phyloP scores from a whole-genome alignment of 64 coral and sea anemone species.

The Trachythela sp. region DNA sequence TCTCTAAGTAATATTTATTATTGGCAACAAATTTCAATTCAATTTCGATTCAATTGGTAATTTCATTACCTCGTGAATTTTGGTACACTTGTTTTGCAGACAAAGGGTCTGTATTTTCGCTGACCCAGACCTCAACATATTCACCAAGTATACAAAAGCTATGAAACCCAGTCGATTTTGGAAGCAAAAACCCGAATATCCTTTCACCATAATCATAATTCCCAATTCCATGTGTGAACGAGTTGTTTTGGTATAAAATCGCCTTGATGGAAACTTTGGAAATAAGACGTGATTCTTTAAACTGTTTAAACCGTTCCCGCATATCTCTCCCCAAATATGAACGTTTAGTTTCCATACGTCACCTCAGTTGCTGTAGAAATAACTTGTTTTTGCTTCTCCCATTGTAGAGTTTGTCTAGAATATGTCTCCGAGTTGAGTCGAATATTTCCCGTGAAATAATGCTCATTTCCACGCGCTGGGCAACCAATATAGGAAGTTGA shows the following conservation, averaged over 20 bases:
- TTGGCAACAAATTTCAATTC: not conserved
- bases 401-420: not conserved
- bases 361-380: not conserved
- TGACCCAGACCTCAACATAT: conserved; percentile 12
- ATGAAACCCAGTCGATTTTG: conserved; percentile 21
- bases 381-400: not conserved
- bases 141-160: not conserved
- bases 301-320: conserved; percentile 16
- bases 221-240: not conserved
- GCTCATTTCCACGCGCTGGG: not conserved
- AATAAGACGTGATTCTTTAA: conserved; percentile 44
- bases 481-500: not conserved
- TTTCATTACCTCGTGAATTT: not conserved
- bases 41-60: not conserved
- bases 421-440: not conserved
- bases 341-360: conserved; percentile 27
- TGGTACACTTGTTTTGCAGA: not conserved
- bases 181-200: conserved; percentile 25
- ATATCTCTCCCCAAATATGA: conserved; percentile 41
- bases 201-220: not conserved
- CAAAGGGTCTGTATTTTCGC: not conserved
- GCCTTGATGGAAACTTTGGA: conserved; percentile 26
- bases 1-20: conserved; percentile 40
- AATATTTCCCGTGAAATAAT: not conserved
- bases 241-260: not conserved